phyloP scores from a whole-genome alignment of 2,888 invertebrate species.

The Lordiphosa fenestrarum region DNA sequence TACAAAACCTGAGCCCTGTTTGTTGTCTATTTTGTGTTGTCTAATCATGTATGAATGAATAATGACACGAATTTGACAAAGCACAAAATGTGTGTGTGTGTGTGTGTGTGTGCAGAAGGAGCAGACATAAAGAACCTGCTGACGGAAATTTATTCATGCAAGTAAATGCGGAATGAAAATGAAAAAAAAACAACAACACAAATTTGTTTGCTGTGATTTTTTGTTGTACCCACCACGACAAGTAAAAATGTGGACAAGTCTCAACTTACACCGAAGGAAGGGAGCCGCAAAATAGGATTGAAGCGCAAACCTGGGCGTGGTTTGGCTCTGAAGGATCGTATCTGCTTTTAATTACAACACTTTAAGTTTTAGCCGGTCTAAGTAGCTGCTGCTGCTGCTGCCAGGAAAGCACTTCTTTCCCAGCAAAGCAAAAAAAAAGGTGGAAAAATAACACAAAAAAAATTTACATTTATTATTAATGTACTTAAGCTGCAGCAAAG shows the following conservation, averaged over 20 bases:
- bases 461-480: slow-evolving; percentile 74
- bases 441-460: slow-evolving; percentile 27
- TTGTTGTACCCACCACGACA: slow-evolving; percentile 44
- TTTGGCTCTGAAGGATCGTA: not conserved
- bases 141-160: slow-evolving; percentile 66
- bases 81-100: slow-evolving; percentile 48
- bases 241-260: slow-evolving; percentile 45
- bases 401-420: not conserved
- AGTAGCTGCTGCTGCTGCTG: slow-evolving; percentile 31
- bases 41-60: slow-evolving; percentile 76
- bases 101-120: slow-evolving; percentile 4
- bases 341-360: slow-evolving; percentile 63
- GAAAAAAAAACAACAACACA: slow-evolving; percentile 8
- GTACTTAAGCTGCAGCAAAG: slow-evolving; percentile 47
- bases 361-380: slow-evolving; percentile 38
- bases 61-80: slow-evolving; percentile 75
- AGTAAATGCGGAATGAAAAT: slow-evolving; percentile 55
- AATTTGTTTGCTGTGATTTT: slow-evolving; percentile 61
- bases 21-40: slow-evolving; percentile 35
- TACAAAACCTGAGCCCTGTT: slow-evolving; percentile 58
- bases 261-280: slow-evolving; percentile 38
- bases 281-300: slow-evolving; percentile 4
- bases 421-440: slow-evolving; percentile 8
- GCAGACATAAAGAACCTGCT: slow-evolving; percentile 53
- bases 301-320: slow-evolving; percentile 7